Evolutionary conservation across 2,888 invertebrate species (phyloP), one percentile per base, ranked within the genome.

Genomic region (Deilephila porcellus): DNA sequence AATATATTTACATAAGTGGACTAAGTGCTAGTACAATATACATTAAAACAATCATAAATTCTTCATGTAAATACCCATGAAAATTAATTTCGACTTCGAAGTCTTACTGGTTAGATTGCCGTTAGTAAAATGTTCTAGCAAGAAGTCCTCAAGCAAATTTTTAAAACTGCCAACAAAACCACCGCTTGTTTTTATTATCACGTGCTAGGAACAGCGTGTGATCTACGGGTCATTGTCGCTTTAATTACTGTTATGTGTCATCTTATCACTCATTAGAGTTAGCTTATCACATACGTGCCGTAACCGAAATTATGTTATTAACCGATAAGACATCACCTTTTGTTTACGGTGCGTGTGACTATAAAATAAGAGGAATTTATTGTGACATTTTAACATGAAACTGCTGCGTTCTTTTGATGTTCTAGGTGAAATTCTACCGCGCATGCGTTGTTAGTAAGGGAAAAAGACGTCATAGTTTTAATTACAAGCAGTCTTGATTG

Each of bases 191-290:
- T 20, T 52, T 67, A 67, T 52, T 0, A 52, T 52, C 45, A 52
- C 25, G 25, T 52, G 25, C 67, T 45, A 14, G 37, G 4, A 14
- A 67, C 14, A 11, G 52, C 52, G 20, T 67, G 17, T 52, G 67
- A 67, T 52, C 67, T 67, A 14, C 45, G 25, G 67, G 67, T 67
- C 67, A 45, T 67, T 67, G 67, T 67, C 67, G 25, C 45, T 67
- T 67, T 67, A 67, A 67, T 67, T 67, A 25, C 52, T 67, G 67
- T 45, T 67, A 67, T 17, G 67, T 6, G 25, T 67, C 45, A 67
- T 67, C 20, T 67, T 67, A 67, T 67, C 67, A 52, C 37, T 52
- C 52, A 67, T 67, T 67, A 67, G 20, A 4, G n/a, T 63, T n/a
- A 63, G 63, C 14, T 67, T 67, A 67, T 67, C 52, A 45, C 52